These are phyloP conservation scores for Xiphorhynchus erythropygius DNA, from an alignment of 2,797 vertebrate species.

Conservation along the genomic window DNA sequence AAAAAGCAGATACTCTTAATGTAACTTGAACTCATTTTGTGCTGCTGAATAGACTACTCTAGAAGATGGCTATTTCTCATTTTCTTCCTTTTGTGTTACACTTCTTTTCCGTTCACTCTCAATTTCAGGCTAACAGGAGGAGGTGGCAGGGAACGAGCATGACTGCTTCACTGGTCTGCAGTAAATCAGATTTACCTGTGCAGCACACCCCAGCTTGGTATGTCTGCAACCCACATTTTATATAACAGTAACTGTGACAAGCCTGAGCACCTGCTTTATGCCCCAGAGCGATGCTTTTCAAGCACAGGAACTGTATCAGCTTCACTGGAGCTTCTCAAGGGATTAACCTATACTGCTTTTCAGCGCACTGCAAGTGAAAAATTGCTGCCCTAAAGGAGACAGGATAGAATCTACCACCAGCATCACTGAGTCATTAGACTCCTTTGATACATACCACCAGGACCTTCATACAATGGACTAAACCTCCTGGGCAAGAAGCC, in stretches of 20 bases:
- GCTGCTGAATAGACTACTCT: not conserved
- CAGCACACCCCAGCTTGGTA: not conserved
- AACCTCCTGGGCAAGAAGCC: not conserved
- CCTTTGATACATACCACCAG: not conserved
- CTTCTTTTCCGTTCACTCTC: not conserved
- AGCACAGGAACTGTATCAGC: not conserved
- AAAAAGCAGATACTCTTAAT: not conserved
- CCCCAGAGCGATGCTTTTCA: not conserved
- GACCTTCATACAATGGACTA: not conserved
- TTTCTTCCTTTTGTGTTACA: not conserved
- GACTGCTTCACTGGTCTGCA: not conserved
- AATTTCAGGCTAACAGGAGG: not conserved
- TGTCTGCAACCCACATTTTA: not conserved
- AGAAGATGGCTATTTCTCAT: not conserved
- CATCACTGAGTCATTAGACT: not conserved
- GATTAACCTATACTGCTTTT: not conserved
- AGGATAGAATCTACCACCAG: not conserved
- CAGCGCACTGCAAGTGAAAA: not conserved
- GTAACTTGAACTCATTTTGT: not conserved
- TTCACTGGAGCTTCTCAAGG: not conserved
- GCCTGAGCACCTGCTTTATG: conserved; percentile 16
- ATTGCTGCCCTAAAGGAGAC: not conserved
- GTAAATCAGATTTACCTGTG: not conserved
- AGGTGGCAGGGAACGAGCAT: not conserved
- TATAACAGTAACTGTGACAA: not conserved